Conservation (phyloP, 2,888 invertebrate species). For the Dexiosoma caninum region DNA sequence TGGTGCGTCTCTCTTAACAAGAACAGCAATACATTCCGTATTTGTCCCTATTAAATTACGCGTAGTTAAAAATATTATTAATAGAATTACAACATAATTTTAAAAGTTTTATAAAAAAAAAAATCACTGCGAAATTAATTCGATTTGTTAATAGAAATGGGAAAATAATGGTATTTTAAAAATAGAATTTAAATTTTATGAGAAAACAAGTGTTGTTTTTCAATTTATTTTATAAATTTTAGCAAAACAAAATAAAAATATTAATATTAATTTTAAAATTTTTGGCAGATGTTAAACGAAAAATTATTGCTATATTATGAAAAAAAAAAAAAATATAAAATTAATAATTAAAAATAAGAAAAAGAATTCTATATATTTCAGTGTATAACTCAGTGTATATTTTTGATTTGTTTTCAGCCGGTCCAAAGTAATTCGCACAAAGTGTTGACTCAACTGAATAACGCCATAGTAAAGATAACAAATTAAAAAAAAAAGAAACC, state of each 20-base stretch:
- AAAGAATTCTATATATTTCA: too few relatives aligned
- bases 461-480: neutral
- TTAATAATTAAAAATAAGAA: too few relatives aligned
- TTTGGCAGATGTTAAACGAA: slow-evolving; percentile 18
- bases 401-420: neutral
- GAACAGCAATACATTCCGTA: slow-evolving; percentile 68
- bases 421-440: neutral
- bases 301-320: slow-evolving; percentile 11
- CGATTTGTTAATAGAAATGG: neutral
- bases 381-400: neutral
- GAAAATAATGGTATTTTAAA: neutral
- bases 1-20: slow-evolving; percentile 69
- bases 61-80: slow-evolving; percentile 62
- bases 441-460: slow-evolving; percentile 43
- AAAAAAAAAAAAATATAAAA: neutral
- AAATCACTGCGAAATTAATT: neutral
- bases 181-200: neutral
- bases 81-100: neutral
- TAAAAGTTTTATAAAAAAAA: slow-evolving; percentile 2
- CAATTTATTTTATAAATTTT: neutral
- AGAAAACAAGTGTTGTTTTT: slow-evolving; percentile 41
- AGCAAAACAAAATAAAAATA: neutral
- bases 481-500: neutral
- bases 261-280: neutral
- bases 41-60: slow-evolving; percentile 69